A percentile compares a stretch with the other conserved stretches of the same genome.
Evolutionary conservation across 2,113 vertebrate genomes (phyloP).

Genomic region (Sus scrofa): T2T-Sscrofa CM000820.6:35343001-35343500

Average conservation of each 20-base stretch:
- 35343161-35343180: not conserved
- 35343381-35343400: fast-evolving
- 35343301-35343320: not conserved
- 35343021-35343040: too few species aligned
- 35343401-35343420: not conserved
- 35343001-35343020: too few species aligned
- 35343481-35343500: not conserved
- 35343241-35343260: not conserved
- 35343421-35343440: not conserved
- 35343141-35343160: not conserved
- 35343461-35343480: not conserved
- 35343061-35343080: not conserved
- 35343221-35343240: not conserved
- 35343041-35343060: too few species aligned
- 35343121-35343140: not conserved
- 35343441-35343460: not conserved
- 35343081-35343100: not conserved
- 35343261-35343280: not conserved
- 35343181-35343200: not conserved
- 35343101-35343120: not conserved
- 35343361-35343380: not conserved
- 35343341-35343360: not conserved
- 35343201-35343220: not conserved
- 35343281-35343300: not conserved
- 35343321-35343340: not conserved